Conservation (phyloP, 2,888 invertebrate species). For the Hyppa rectilinea region DNA sequence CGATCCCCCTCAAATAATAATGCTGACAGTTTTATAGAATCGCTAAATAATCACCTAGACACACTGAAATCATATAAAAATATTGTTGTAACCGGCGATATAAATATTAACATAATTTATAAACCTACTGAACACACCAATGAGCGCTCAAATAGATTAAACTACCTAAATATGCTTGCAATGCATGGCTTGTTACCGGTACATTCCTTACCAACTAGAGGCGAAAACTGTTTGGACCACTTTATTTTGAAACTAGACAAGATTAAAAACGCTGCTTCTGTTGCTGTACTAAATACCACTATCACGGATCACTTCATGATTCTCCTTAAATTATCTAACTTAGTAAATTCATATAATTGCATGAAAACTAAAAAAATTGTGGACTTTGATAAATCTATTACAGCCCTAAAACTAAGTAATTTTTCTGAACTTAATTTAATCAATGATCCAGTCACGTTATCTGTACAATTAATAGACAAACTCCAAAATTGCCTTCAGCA, state of each 20-base stretch:
- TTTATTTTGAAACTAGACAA: too few species aligned
- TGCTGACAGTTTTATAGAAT: neutral
- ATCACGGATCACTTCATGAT: slow-evolving; percentile 1
- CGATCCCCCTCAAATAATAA: slow-evolving; percentile 9
- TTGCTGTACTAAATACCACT: slow-evolving; percentile 4
- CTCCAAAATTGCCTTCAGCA: too few species aligned
- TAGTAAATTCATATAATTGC: neutral
- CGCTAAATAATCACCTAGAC: too few species aligned
- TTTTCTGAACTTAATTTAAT: neutral
- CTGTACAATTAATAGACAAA: too few species aligned
- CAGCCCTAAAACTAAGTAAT: too few species aligned
- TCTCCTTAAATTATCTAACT: neutral
- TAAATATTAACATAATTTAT: slow-evolving; percentile 4
- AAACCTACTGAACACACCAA: neutral
- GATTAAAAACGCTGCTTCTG: neutral
- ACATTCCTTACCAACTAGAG: too few species aligned
- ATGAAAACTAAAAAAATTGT: neutral
- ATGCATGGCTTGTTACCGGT: too few species aligned
- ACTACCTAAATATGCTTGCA: slow-evolving; percentile 2
- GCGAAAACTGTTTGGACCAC: too few species aligned
- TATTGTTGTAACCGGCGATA: slow-evolving; percentile 6
- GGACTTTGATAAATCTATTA: too few species aligned
- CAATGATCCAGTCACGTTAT: too few species aligned
- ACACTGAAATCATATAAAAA: slow-evolving; percentile 5
- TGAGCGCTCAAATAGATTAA: neutral